Evolutionary conservation across 2,113 vertebrate genomes (phyloP).

Genomic region (Nibea coibor): DNA sequence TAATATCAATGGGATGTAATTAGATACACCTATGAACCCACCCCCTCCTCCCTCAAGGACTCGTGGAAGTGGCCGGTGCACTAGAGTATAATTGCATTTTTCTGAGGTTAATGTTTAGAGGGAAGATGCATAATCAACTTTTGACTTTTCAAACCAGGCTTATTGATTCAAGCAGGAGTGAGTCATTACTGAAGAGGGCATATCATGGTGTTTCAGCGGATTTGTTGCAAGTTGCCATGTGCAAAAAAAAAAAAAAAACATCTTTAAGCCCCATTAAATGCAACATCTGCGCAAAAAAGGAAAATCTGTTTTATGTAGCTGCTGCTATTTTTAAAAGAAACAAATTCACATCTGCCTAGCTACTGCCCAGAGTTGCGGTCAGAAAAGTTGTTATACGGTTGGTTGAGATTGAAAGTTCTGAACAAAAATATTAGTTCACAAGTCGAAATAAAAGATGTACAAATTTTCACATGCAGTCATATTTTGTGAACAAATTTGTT

Average conservation of each 20-base stretch:
- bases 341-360: too few species aligned
- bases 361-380: too few species aligned
- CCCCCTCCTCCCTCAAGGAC: not conserved
- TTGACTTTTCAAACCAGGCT: not conserved
- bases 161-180: conserved; percentile 38
- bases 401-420: too few species aligned
- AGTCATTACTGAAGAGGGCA: conserved; percentile 21
- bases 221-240: conserved; percentile 29
- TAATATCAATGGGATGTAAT: not conserved
- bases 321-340: not conserved
- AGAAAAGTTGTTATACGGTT: too few species aligned
- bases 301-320: not conserved
- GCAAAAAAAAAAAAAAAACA: not conserved
- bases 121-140: conserved; percentile 13
- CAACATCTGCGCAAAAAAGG: conserved; percentile 13
- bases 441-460: too few species aligned
- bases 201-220: conserved; percentile 14
- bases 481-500: too few species aligned
- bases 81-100: not conserved
- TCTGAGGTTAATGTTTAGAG: not conserved
- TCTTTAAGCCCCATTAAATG: conserved; percentile 12
- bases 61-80: not conserved
- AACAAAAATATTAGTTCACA: too few species aligned
- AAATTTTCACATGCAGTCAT: too few species aligned
- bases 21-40: too few species aligned